Percentiles rank a stretch among this genome's conserved stretches.
These are phyloP conservation scores for Mus spicilegus DNA, from an alignment of 2,113 vertebrate genomes.

Conservation along the genomic window DNA sequence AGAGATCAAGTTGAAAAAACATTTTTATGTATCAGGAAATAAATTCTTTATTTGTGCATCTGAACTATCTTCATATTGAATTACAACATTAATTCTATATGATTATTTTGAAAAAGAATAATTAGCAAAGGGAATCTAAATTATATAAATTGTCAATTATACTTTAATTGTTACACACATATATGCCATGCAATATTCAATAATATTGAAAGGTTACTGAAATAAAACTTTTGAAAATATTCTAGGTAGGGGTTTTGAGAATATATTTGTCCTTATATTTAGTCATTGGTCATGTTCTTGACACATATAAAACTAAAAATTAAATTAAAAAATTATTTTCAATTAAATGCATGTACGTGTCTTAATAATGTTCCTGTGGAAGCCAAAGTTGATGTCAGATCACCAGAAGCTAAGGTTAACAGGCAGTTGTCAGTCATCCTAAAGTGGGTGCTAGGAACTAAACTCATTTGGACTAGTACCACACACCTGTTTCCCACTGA, in stretches of 20 bases:
- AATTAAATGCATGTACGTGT: not conserved
- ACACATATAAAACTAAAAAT: not conserved
- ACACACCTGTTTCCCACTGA: not conserved
- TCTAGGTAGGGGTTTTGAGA: not conserved
- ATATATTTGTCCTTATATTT: not conserved
- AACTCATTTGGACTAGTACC: not conserved
- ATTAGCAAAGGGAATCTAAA: not conserved
- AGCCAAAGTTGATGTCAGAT: not conserved
- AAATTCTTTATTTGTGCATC: not conserved
- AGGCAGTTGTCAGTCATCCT: not conserved
- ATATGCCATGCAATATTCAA: not conserved
- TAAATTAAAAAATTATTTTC: not conserved
- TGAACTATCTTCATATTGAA: not conserved
- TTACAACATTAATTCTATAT: slow-evolving; percentile 7
- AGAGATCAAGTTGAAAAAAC: not conserved
- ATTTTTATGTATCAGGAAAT: not conserved
- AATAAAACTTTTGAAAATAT: not conserved
- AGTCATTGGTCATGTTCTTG: not conserved
- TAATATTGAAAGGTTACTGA: not conserved
- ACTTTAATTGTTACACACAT: not conserved
- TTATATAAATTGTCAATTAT: not conserved
- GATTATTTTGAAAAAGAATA: not conserved
- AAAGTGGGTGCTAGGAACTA: not conserved
- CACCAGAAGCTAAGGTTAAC: no score
- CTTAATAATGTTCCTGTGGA: no score